Base-by-base conservation (phyloP, 2,888 invertebrate genomes). In the Acronicta alni region DNA sequence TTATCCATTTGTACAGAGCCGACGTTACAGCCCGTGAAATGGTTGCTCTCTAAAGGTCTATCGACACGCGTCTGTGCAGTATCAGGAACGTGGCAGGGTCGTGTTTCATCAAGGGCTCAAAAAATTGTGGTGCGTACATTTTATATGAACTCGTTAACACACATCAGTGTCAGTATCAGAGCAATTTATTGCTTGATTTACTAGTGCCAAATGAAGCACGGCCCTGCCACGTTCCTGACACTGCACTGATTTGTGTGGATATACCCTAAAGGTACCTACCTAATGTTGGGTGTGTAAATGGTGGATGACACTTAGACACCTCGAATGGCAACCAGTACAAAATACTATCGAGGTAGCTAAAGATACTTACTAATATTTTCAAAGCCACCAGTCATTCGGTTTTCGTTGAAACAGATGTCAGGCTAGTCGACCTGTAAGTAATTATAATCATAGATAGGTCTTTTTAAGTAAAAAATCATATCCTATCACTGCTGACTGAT, bases 31-130 rank as follows among this genome's bases (percentile, higher is more conserved):
- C 35, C 35, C 35, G 35, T 35, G 35, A 35, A 35, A n/a, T 35
- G 35, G 35, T 35, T 35, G 35, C 35, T n/a, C n/a, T 35, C 35
- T 35, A 35, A 35, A 35, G 35, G 35, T 35, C 35, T 35, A n/a
- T 6, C n/a, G 6, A 35, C 14, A 35, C n/a, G n/a, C 35, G n/a
- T 14, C n/a, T n/a, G 6, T 12, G 30, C 30, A 10, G 30, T 30
- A 30, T 12, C 30, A 30, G 30, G 35, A 35, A 35, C n/a, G 35
- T n/a, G 35, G 4, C 35, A 35, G 6, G 35, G 35, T n/a, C 35
- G 35, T n/a, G n/a, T n/a, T n/a, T n/a, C 35, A 35, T n/a, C 35
- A 35, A 8, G 4, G 35, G n/a, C n/a, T n/a, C 35, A 35, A 35
- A 35, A 9, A 35, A n/a, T n/a, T n/a, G n/a, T n/a, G 35, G 35